A percentile compares a stretch with the other conserved stretches of the same genome.
phyloP scores from a whole-genome alignment of 1,140 invertebrate genomes.

The Drosophila sulfurigaster region DNA sequence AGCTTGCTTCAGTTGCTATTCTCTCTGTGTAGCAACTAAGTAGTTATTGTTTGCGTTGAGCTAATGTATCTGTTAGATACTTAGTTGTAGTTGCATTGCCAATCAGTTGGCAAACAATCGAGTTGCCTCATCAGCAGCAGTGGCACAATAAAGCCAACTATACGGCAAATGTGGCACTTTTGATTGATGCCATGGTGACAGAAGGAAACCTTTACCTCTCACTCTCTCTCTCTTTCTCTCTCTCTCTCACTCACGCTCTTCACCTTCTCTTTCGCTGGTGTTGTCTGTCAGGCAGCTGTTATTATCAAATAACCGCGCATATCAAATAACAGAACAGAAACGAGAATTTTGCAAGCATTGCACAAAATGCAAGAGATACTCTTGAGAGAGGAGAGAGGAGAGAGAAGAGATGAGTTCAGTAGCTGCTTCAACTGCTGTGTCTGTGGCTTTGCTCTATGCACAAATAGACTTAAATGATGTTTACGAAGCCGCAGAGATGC shows the following conservation, averaged over 20 bases:
- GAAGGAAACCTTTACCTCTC: not conserved
- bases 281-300: conserved; percentile 59
- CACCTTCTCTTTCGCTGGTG: not conserved
- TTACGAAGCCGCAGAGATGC: conserved; percentile 51
- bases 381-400: not conserved
- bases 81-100: conserved; percentile 36
- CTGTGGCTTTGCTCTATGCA: conserved; percentile 50
- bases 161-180: conserved; percentile 41
- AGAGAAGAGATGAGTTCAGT: conserved; percentile 8
- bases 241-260: not conserved
- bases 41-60: not conserved
- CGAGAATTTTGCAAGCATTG: conserved; percentile 61
- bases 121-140: conserved; percentile 67
- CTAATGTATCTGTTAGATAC: conserved; percentile 22
- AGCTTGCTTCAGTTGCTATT: conserved; percentile 2
- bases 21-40: not conserved
- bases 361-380: conserved; percentile 32
- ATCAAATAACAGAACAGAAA: conserved; percentile 72
- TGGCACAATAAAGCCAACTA: conserved; percentile 31
- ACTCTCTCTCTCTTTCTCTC: not conserved
- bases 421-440: conserved; percentile 33
- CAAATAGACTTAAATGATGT: conserved; percentile 76
- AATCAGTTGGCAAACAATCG: conserved; percentile 72
- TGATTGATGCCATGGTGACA: conserved; percentile 67
- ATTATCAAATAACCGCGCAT: conserved; percentile 81